These are phyloP conservation scores for Tauraco erythrolophus DNA, from an alignment of 2,113 vertebrate species.

Conservation along the genomic window DNA sequence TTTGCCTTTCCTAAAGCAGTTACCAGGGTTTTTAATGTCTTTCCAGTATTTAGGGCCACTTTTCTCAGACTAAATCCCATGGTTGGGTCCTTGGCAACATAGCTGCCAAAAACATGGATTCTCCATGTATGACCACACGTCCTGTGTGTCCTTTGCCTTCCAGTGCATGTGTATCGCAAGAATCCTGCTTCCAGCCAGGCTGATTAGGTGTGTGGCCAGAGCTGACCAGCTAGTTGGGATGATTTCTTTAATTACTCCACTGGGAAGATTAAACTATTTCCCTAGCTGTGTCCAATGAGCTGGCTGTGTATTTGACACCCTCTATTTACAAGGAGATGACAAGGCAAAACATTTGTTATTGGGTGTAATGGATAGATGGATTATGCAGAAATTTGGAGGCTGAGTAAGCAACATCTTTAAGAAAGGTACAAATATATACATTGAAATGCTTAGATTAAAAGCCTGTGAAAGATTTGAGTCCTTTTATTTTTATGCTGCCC, in stretches of 20 bases:
- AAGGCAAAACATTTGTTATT: slow-evolving; percentile 35
- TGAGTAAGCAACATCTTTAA: not conserved
- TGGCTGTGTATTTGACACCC: slow-evolving; percentile 22
- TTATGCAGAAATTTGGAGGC: slow-evolving; percentile 40
- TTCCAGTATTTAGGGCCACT: not conserved
- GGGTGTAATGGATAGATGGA: slow-evolving; percentile 24
- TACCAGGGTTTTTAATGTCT: not conserved
- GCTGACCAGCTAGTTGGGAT: not conserved
- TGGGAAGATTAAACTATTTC: slow-evolving; percentile 37
- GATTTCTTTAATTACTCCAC: slow-evolving; percentile 33
- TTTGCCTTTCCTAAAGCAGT: not conserved
- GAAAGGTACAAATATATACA: not conserved
- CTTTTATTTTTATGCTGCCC: not conserved
- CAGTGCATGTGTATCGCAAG: not conserved
- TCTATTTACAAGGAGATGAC: slow-evolving; percentile 64
- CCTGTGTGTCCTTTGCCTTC: not conserved
- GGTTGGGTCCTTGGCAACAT: not conserved
- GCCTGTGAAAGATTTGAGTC: not conserved
- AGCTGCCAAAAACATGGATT: not conserved
- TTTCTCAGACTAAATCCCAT: not conserved
- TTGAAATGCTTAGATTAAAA: not conserved
- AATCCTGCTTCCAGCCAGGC: not conserved
- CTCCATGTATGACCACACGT: not conserved
- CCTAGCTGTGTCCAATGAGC: slow-evolving; percentile 1
- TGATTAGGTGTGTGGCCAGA: slow-evolving; percentile 43